Evolutionary conservation across 2,113 vertebrate species (phyloP).

Genomic region (Crocuta crocuta): DNA sequence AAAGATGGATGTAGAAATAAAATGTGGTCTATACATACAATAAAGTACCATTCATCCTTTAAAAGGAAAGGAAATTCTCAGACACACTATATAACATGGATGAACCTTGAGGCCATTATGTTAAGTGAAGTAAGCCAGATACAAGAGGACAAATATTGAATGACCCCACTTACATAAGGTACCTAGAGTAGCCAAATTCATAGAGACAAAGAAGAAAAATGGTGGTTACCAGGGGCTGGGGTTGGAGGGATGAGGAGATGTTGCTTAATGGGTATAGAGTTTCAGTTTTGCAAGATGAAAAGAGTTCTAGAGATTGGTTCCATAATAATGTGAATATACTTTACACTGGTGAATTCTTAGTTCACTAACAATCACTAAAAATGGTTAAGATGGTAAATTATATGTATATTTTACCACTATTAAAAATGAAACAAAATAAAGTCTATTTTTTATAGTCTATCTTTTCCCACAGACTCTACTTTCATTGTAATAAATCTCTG

Average conservation of each 20-base stretch:
- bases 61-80: neutral
- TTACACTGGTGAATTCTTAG: neutral
- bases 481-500: neutral
- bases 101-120: neutral
- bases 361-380: neutral
- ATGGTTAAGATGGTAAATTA: neutral
- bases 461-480: neutral
- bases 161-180: neutral
- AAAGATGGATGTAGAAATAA: neutral
- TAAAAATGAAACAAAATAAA: neutral
- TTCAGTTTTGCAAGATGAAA: neutral
- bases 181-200: neutral
- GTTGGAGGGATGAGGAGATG: accelerated
- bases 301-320: neutral
- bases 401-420: neutral
- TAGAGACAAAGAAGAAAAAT: neutral
- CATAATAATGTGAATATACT: neutral
- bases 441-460: neutral
- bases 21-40: neutral
- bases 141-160: neutral
- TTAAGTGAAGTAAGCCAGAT: neutral
- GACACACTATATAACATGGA: neutral
- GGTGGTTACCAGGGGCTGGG: neutral
- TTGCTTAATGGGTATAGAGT: neutral
- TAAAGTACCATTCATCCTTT: neutral